A percentile compares a stretch with the other conserved stretches of the same genome.
Conservation (phyloP, 2,113 vertebrate genomes). For the Aphyosemion australe region DNA sequence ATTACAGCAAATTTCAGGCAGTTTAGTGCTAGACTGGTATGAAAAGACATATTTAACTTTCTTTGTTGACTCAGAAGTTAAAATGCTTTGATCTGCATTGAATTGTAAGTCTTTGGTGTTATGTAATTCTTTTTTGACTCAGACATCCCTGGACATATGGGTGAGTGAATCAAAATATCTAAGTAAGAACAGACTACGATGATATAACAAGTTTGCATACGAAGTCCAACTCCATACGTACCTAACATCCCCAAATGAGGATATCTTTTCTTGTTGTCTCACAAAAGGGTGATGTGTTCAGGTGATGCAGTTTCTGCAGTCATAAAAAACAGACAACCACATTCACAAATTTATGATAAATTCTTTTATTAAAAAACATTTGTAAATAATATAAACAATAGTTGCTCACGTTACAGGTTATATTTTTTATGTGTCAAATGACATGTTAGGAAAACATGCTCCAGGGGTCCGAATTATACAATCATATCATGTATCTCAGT, state of each 20-base stretch:
- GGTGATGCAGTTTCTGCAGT: slow-evolving; percentile 1
- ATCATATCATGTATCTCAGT: too few relatives aligned
- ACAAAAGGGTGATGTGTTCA: background rate
- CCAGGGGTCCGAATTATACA: too few relatives aligned
- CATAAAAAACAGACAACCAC: background rate
- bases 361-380: background rate
- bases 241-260: background rate
- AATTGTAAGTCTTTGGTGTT: too few relatives aligned
- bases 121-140: too few relatives aligned
- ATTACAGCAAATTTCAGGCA: background rate
- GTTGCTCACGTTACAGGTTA: background rate
- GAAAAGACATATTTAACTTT: too few relatives aligned
- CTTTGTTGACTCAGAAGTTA: too few relatives aligned
- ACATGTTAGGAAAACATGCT: background rate
- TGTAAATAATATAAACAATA: background rate
- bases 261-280: background rate
- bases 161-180: background rate
- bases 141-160: background rate
- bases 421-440: background rate
- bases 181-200: background rate
- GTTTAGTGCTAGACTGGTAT: too few relatives aligned
- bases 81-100: background rate
- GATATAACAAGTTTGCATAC: background rate
- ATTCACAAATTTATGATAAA: background rate
- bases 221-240: slow-evolving; percentile 3